phyloP scores from a whole-genome alignment of 2,888 invertebrate species.

The Trachelus troglodyta region DNA sequence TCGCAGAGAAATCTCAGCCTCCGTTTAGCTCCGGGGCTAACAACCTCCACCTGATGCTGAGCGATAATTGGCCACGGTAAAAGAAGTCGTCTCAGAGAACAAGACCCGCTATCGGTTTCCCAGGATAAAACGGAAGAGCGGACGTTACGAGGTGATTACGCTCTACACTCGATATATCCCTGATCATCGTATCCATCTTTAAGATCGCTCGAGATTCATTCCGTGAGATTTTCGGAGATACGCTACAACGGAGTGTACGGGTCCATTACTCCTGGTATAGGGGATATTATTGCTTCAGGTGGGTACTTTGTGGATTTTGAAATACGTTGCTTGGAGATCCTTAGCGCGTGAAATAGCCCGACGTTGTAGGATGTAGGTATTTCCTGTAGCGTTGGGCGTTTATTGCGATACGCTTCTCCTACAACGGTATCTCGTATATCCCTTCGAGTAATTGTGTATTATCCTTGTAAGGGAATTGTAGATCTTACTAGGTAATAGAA shows the following conservation, averaged over 20 bases:
- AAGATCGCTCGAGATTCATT: neutral
- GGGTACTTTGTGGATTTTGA: neutral
- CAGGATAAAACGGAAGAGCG: constrained; percentile 5
- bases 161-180: neutral
- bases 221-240: neutral
- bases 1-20: constrained; percentile 8
- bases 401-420: neutral
- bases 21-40: constrained; percentile 27
- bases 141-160: neutral
- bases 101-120: neutral
- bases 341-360: neutral
- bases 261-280: neutral
- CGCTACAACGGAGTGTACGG: neutral
- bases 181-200: neutral
- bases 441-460: neutral
- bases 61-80: constrained; percentile 47
- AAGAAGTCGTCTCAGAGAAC: constrained; percentile 24
- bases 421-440: neutral
- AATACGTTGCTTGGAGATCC: neutral
- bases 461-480: neutral
- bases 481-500: neutral
- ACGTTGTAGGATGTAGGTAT: neutral
- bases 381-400: neutral
- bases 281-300: neutral
- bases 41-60: constrained; percentile 35